Base-by-base conservation (phyloP, 2,888 invertebrate species). In the Eilema sororculum region DNA sequence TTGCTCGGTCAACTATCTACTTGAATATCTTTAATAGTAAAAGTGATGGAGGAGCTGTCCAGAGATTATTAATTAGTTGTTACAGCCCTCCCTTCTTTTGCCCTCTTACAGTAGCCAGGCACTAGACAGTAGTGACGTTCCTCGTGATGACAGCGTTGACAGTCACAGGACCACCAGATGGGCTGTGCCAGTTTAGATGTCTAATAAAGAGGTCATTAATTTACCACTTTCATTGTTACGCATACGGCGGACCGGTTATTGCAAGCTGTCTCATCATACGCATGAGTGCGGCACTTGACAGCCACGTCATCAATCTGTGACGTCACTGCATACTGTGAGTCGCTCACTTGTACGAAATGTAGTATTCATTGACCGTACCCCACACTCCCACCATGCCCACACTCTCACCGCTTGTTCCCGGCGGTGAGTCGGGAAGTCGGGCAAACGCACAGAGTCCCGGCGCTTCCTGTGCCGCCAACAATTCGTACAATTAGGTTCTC, bases 371-470 rank as follows among this genome's bases (percentile, higher is more conserved):
- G n/a, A n/a, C n/a, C n/a, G n/a, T n/a, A n/a, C n/a, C n/a, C n/a
- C n/a, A n/a, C n/a, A n/a, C n/a, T n/a, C n/a, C n/a, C n/a, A n/a
- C n/a, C n/a, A n/a, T n/a, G n/a, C n/a, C n/a, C n/a, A n/a, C n/a
- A n/a, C 22, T 28, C 13, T 8, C 8, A n/a, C 61, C 33, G 22
- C 13, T 25, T 22, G 52, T 20, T 9, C 46, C 20, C 6, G 8
- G 52, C 52, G 52, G n/a, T n/a, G 52, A 30, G 46, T 25, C n/a
- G n/a, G 56, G 30, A 30, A 52, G 46, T 25, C n/a, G n/a, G 56
- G 30, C 22, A 52, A 10, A 30, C 56, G 65, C 71, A 71, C 56
- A 56, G 56, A n/a, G 58, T 24, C 56, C 25, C 52, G 16, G 9
- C 52, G 28, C 52, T 67, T 62, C 25, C 67, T 56, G 67, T 46